A percentile compares a stretch with the other conserved stretches of the same genome.
Evolutionary conservation across 1,140 invertebrate genomes (phyloP).

Genomic region (Rhynchophorus ferrugineus): DNA sequence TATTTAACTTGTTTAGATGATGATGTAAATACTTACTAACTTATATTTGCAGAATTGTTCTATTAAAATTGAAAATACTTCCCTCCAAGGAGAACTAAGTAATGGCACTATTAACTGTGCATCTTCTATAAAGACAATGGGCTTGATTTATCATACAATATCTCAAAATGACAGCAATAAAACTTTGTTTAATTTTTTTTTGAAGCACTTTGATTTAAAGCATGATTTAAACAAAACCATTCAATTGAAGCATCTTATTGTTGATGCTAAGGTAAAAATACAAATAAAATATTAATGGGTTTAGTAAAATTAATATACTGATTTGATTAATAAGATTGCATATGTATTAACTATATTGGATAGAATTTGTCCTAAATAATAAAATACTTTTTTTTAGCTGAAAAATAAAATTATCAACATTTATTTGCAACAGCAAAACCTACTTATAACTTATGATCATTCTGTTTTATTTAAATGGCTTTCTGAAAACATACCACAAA

Average conservation of each 20-base stretch:
- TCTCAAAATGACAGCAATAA: slow-evolving; percentile 28
- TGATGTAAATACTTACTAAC: background rate
- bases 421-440: slow-evolving; percentile 58
- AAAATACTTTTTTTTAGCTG: slow-evolving; percentile 54
- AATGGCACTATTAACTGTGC: slow-evolving; percentile 49
- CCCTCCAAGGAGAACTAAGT: slow-evolving; percentile 57
- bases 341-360: too few species aligned
- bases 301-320: background rate
- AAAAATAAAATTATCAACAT: slow-evolving; percentile 58
- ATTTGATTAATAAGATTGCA: background rate
- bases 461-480: slow-evolving; percentile 50
- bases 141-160: slow-evolving; percentile 46
- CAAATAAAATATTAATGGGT: slow-evolving; percentile 4
- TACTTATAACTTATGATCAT: slow-evolving; percentile 64
- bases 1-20: slow-evolving; percentile 30
- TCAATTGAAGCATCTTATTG: slow-evolving; percentile 56
- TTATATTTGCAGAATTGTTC: slow-evolving; percentile 32
- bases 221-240: slow-evolving; percentile 55
- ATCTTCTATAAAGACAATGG: slow-evolving; percentile 31
- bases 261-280: slow-evolving; percentile 61
- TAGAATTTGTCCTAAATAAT: too few species aligned
- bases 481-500: too few species aligned
- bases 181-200: slow-evolving; percentile 55
- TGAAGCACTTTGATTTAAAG: slow-evolving; percentile 56
- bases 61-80: slow-evolving; percentile 54